Evolutionary conservation across 2,797 vertebrate genomes (phyloP).

Genomic region (Chloroceryle amazona): DNA sequence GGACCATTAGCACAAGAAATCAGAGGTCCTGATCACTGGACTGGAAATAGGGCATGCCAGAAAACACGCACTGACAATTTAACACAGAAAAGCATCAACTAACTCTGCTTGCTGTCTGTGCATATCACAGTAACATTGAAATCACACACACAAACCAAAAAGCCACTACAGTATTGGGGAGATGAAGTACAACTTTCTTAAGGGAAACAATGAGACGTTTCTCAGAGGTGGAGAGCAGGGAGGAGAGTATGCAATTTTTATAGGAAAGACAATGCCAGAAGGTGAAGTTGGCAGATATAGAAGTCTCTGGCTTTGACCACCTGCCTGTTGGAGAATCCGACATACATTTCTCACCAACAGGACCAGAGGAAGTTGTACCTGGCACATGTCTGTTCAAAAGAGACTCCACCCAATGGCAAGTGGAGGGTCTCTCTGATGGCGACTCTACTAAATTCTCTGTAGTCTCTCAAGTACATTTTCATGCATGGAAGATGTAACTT

Average conservation of each 20-base stretch:
- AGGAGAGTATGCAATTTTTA: neutral
- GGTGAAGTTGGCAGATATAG: neutral
- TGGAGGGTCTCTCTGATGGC: neutral
- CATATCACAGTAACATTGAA: neutral
- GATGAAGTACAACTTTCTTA: neutral
- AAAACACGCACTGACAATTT: neutral
- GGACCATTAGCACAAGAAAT: neutral
- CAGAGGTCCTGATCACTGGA: neutral
- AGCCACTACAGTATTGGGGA: neutral
- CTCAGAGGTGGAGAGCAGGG: too few species aligned
- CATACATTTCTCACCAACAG: neutral
- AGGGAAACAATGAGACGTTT: neutral
- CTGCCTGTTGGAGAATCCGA: neutral
- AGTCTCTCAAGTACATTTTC: neutral
- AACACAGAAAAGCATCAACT: neutral
- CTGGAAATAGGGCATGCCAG: neutral
- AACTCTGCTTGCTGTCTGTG: neutral
- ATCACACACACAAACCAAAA: neutral
- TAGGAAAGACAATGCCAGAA: neutral
- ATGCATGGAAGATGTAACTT: neutral
- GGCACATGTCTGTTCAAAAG: neutral
- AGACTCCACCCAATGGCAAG: neutral
- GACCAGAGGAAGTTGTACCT: neutral
- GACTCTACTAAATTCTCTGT: neutral
- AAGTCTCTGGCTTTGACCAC: neutral